These are phyloP conservation scores for Pangasius mekongensis DNA, from an alignment of 2,797 vertebrate species.

Conservation along the genomic window DNA sequence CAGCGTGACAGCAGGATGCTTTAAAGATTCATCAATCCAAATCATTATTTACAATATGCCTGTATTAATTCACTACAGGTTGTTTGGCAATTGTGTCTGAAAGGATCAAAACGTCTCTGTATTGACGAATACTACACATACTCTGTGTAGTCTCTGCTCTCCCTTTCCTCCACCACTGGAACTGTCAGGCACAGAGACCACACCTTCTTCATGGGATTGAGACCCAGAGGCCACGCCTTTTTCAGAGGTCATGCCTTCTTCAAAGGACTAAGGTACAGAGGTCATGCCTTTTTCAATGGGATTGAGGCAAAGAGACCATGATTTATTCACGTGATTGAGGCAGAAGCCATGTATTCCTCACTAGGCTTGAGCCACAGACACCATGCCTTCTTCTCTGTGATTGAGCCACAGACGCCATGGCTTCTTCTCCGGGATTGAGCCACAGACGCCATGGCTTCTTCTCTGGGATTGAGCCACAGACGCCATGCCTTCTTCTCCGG, in stretches of 20 bases:
- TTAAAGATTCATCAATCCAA: not conserved
- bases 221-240: not conserved
- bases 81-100: not conserved
- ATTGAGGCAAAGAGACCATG: not conserved
- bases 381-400: too few relatives aligned
- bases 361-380: not conserved
- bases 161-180: not conserved
- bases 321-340: not conserved
- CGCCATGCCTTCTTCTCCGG: too few relatives aligned
- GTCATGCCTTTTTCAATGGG: not conserved
- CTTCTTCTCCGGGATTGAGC: too few relatives aligned
- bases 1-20: not conserved
- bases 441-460: too few relatives aligned
- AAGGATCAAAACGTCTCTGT: not conserved
- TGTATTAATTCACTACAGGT: not conserved
- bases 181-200: not conserved
- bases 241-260: not conserved
- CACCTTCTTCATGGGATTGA: not conserved
- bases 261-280: too few relatives aligned
- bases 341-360: not conserved
- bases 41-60: not conserved
- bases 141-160: not conserved
- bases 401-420: too few relatives aligned
- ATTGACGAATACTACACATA: not conserved
- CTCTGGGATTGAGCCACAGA: too few relatives aligned